Evolutionary conservation across 2,797 vertebrate genomes (phyloP).

Genomic region (Pseudochromis fuscus): DNA sequence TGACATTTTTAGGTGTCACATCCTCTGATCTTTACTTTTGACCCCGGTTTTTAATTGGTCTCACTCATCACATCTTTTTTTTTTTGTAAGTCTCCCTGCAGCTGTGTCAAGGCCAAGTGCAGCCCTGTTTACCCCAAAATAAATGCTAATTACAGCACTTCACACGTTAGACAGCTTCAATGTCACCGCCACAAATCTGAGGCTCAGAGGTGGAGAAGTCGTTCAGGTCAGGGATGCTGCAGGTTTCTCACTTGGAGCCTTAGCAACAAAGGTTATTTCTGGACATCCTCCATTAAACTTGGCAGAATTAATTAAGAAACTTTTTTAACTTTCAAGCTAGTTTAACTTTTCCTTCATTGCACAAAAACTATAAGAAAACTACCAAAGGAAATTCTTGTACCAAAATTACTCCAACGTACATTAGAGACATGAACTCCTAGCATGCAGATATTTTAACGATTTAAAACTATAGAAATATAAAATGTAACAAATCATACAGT

Average conservation of each 20-base stretch:
- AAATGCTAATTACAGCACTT: slow-evolving; percentile 52
- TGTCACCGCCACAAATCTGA: slow-evolving; percentile 5
- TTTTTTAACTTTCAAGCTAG: neutral
- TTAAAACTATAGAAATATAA: too few species aligned
- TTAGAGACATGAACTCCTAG: too few species aligned
- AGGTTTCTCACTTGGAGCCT: slow-evolving; percentile 1
- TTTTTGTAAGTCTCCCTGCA: slow-evolving; percentile 39
- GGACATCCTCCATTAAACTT: neutral
- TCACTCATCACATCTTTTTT: slow-evolving; percentile 44
- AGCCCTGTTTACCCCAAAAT: slow-evolving; percentile 60
- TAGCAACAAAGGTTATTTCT: neutral
- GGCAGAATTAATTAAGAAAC: neutral
- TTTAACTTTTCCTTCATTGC: slow-evolving; percentile 25
- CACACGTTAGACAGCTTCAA: neutral
- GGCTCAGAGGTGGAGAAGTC: slow-evolving; percentile 3
- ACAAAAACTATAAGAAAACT: too few species aligned
- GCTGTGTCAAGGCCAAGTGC: slow-evolving; percentile 45
- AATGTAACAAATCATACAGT: too few species aligned
- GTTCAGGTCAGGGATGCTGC: neutral
- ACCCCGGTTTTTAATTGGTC: slow-evolving; percentile 54
- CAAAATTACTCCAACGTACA: too few species aligned
- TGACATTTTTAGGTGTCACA: slow-evolving; percentile 23
- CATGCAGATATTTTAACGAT: too few species aligned
- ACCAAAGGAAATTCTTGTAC: too few species aligned
- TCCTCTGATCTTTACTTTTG: slow-evolving; percentile 53